phyloP scores from a whole-genome alignment of 2,888 invertebrate species.

The Strigamia transsilvanica region DNA sequence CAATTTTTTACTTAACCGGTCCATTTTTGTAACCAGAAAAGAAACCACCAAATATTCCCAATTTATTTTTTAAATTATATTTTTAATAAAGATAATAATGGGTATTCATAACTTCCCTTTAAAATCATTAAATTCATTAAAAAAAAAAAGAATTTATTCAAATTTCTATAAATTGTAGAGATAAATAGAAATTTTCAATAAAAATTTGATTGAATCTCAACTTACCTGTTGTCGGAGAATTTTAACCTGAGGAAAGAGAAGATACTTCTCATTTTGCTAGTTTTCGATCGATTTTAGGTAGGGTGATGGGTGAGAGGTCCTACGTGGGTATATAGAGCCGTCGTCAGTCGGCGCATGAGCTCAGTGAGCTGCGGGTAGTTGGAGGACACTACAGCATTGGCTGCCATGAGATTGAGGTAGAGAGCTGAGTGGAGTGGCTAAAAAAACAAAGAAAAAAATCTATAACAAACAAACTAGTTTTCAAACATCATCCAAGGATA shows the following conservation, averaged over 20 bases:
- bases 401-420: constrained; percentile 20
- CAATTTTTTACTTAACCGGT: too few relatives aligned
- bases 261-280: constrained; percentile 20
- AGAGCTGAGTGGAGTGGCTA: constrained; percentile 14
- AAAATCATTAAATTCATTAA: too few relatives aligned
- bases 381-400: constrained; percentile 20
- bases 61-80: too few relatives aligned
- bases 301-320: constrained; percentile 14
- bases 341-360: constrained; percentile 20
- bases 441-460: background rate
- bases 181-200: background rate
- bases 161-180: too few relatives aligned
- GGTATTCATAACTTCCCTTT: too few relatives aligned
- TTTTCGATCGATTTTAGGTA: constrained; percentile 15
- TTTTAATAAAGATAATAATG: too few relatives aligned
- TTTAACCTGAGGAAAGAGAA: constrained; percentile 6
- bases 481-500: background rate
- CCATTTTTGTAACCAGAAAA: too few relatives aligned
- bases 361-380: constrained; percentile 20
- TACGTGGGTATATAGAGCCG: constrained; percentile 5
- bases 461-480: background rate
- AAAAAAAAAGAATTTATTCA: background rate
- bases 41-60: too few relatives aligned
- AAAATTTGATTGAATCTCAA: background rate
- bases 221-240: background rate